Evolutionary conservation across 2,797 vertebrate genomes (phyloP), one percentile per base, ranked within the genome.

Genomic region (Intellagama lesueurii): DNA sequence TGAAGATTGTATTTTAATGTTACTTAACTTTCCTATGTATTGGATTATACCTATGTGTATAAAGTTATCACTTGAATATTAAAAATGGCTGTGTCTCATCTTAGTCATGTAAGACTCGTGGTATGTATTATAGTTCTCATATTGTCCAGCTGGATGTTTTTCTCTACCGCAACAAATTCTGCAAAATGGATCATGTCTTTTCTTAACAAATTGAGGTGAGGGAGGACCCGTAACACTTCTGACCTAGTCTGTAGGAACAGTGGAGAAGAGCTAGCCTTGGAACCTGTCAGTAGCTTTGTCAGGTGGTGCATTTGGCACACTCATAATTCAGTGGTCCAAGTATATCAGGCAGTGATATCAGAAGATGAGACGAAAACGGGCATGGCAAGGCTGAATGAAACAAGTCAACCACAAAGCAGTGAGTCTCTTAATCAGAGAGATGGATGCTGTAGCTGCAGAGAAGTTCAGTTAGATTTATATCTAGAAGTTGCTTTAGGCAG

Each of bases 1-100:
- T 92, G 0, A 72, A 92, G 94, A 82, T 87, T 94, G 93, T 96
- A 85, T 91, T 90, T 90, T 90, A 90, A 90, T 76, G 83, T 90
- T 79, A 85, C 81, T 83, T 90, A 79, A 87, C 19, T 70, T 90
- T 79, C 87, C 32, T 87, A 73, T 75, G 73, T 84, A 78, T 26
- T 83, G 85, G 75, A 79, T 87, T 90, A 70, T 83, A 83, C 35
- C 35, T 83, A 64, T 52, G 44, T 86, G 77, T 77, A 86, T 87
- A 90, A 90, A 90, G 73, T 83, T 87, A 64, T 87, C 64, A 87
- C 32, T 86, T 86, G 89, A 83, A 77, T 72, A 81, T 87, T 69
- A 32, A 70, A 26, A 82, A 70, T 60, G 72, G 12, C 66, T 83
- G 73, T 81, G 47, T 66, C 8, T 70, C 60, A 60, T 68, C 70